These are phyloP conservation scores for Apodemia zela DNA, from an alignment of 2,888 invertebrate genomes.

Conservation along the genomic window DNA sequence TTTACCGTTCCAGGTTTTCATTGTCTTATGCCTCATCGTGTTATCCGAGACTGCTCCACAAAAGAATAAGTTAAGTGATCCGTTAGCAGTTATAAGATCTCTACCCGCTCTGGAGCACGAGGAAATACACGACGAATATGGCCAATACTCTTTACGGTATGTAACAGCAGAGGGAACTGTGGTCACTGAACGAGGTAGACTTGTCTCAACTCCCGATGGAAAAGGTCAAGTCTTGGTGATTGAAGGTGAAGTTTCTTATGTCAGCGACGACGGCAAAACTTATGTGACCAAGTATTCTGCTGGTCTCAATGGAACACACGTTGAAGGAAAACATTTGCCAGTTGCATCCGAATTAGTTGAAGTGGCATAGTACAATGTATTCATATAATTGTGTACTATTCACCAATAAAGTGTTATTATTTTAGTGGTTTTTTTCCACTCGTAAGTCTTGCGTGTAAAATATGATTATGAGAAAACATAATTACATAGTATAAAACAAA, in stretches of 20 bases:
- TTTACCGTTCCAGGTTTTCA: slow-evolving; percentile 37
- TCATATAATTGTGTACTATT: not conserved
- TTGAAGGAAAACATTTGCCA: slow-evolving; percentile 46
- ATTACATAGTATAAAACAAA: too few species aligned
- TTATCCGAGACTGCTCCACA: slow-evolving; percentile 39
- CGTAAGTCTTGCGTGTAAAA: too few species aligned
- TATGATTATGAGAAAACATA: too few species aligned
- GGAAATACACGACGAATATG: slow-evolving; percentile 47
- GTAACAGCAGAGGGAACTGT: slow-evolving; percentile 52
- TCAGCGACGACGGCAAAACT: slow-evolving; percentile 50
- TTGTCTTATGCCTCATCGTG: slow-evolving; percentile 38
- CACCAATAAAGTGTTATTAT: slow-evolving; percentile 3
- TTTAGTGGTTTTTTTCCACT: too few species aligned
- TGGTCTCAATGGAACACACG: slow-evolving; percentile 46
- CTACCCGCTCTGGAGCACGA: slow-evolving; percentile 36
- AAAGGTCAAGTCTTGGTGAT: slow-evolving; percentile 44
- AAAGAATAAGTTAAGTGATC: slow-evolving; percentile 24
- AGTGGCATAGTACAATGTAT: slow-evolving; percentile 21
- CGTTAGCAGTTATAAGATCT: slow-evolving; percentile 22
- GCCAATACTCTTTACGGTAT: slow-evolving; percentile 49
- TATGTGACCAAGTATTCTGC: slow-evolving; percentile 53
- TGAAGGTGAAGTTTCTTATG: slow-evolving; percentile 52
- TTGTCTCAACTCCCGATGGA: slow-evolving; percentile 43
- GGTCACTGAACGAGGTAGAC: slow-evolving; percentile 43
- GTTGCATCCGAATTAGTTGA: slow-evolving; percentile 44